phyloP scores from a whole-genome alignment of 2,113 vertebrate genomes.

The Balaenoptera acutorostrata region DNA sequence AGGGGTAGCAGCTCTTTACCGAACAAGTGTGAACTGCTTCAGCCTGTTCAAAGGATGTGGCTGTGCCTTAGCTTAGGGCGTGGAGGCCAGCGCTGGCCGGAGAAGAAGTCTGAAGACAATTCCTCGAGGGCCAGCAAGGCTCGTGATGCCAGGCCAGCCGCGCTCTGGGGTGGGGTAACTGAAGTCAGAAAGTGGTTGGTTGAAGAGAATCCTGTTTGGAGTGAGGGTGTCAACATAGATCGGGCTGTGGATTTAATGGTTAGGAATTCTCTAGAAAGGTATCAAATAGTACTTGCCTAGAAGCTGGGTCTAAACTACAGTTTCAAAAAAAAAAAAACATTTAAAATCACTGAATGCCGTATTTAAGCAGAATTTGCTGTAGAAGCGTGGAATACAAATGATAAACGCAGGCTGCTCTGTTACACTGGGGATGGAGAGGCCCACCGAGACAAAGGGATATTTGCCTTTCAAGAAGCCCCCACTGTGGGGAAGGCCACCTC shows the following conservation, averaged over 20 bases:
- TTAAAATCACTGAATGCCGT: not conserved
- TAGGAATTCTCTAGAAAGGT: not conserved
- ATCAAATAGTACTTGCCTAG: not conserved
- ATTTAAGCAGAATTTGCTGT: not conserved
- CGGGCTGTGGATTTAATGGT: not conserved
- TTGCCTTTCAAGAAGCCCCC: not conserved
- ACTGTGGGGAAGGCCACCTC: not conserved
- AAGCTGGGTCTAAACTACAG: not conserved
- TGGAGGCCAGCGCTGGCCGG: not conserved
- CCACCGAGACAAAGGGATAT: not conserved
- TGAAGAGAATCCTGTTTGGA: not conserved
- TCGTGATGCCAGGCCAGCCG: not conserved
- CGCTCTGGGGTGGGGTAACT: rapidly evolving
- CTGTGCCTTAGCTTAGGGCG: not conserved
- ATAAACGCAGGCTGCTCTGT: not conserved
- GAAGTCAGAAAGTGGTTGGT: not conserved
- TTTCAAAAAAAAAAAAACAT: not conserved
- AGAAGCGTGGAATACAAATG: not conserved
- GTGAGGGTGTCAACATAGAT: not conserved
- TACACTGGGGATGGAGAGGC: not conserved
- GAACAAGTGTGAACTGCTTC: not conserved
- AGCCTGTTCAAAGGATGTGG: not conserved
- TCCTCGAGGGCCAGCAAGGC: not conserved
- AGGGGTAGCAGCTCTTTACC: not conserved
- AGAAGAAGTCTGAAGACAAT: not conserved